phyloP scores from a whole-genome alignment of 2,113 vertebrate genomes.

The Todiramphus chloris region DNA sequence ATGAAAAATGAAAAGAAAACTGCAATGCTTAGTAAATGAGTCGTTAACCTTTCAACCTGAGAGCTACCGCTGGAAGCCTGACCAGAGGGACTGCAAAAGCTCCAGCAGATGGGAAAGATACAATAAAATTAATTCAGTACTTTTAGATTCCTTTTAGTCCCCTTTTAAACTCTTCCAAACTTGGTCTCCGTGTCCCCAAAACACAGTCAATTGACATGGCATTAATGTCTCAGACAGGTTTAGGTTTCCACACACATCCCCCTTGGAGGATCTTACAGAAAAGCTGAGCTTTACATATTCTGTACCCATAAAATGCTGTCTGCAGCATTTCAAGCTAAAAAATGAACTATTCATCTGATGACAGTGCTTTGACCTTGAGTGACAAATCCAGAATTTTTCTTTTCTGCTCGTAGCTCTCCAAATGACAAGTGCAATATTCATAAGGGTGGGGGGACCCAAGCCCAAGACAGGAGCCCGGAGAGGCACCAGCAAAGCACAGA shows the following conservation, averaged over 20 bases:
- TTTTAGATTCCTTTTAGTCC: constrained; percentile 41
- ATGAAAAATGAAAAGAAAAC: constrained; percentile 74
- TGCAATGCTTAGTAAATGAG: constrained; percentile 68
- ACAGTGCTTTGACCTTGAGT: background rate
- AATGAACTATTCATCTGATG: background rate
- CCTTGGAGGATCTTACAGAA: background rate
- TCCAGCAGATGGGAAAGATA: constrained; percentile 34
- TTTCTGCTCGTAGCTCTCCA: background rate
- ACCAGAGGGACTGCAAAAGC: constrained; percentile 50
- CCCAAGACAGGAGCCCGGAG: background rate
- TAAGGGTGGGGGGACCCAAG: background rate
- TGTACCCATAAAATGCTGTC: background rate
- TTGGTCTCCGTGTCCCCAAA: constrained; percentile 7
- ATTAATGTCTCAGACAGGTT: background rate
- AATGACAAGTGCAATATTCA: background rate
- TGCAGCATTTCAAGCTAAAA: background rate
- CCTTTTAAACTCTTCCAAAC: background rate
- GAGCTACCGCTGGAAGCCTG: constrained; percentile 53
- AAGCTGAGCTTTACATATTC: background rate
- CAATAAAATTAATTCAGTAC: constrained; percentile 47
- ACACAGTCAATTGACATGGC: background rate
- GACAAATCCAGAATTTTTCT: background rate
- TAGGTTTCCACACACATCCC: background rate
- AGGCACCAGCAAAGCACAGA: background rate
- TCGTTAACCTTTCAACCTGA: constrained; percentile 70